Evolutionary conservation across 2,888 invertebrate species (phyloP), one percentile per base, ranked within the genome.

Genomic region (Pyrrhia umbra): DNA sequence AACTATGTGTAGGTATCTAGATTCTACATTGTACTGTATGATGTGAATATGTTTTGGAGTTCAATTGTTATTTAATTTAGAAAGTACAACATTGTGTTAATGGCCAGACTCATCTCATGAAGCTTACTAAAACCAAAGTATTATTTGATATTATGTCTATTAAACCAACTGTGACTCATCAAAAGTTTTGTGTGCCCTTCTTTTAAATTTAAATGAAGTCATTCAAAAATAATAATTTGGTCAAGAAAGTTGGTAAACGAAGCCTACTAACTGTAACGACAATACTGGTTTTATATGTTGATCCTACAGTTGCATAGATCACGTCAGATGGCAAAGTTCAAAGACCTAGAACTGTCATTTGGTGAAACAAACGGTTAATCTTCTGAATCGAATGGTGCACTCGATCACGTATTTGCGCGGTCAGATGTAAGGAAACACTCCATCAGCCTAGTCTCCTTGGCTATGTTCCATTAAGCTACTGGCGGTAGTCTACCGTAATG

Each of bases 331-430:
- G 57, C 54, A 62, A 66, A 76, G 84, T 75, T 83, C 82, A 82
- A 81, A 80, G 78, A 80, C 80, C 82, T 70, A 61, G 58, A 75
- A 72, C 58, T 69, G 65, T 75, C 69, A 77, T 68, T 78, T 71
- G 67, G 70, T 69, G 69, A 80, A 68, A 79, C 66, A 74, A 79
- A 79, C 69, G 62, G 65, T 75, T 77, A 68, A 77, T 77, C 67
- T 78, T 68, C 51, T 50, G 50, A 75, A 75, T 75, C 62, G 56
- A 76, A 73, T 70, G 70, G 54, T 52, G 60, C 51, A 81, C 79
- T 73, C 74, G 83, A 85, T 85, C 87, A 86, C 77, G 80, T 71
- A 84, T 68, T 80, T 42, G 39, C 42, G 71, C 81, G 87, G 84
- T 80, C 81, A 72, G 81, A 85, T 83, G 16, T 27, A 52, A 61